Evolutionary conservation across 2,888 invertebrate genomes (phyloP).

Genomic region (Leucozona laternaria): DNA sequence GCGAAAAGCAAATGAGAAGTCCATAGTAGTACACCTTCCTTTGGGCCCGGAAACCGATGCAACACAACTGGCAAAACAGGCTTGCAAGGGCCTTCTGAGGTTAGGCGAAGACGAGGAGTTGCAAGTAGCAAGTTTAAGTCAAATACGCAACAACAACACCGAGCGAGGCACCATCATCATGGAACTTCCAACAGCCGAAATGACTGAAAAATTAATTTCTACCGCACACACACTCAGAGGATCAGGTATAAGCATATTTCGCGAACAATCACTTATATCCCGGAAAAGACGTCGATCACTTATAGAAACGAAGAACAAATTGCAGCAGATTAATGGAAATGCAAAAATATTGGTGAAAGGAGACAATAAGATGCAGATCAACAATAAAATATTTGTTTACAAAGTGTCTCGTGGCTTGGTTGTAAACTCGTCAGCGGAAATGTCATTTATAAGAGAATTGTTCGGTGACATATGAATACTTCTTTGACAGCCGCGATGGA

Average conservation of each 20-base stretch:
- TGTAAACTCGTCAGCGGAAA: not conserved
- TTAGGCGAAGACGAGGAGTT: not conserved
- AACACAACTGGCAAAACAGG: not conserved
- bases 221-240: not conserved
- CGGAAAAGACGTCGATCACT: not conserved
- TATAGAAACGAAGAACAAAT: not conserved
- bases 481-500: slow-evolving; percentile 30
- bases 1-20: not conserved
- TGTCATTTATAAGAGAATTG: not conserved
- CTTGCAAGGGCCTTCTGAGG: not conserved
- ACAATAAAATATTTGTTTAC: not conserved
- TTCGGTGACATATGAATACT: slow-evolving; percentile 9
- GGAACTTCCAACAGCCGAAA: not conserved
- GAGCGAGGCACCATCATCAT: not conserved
- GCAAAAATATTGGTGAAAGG: not conserved
- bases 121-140: too few species aligned
- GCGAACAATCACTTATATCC: slow-evolving; percentile 4
- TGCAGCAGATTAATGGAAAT: not conserved
- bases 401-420: too few species aligned
- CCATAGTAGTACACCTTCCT: not conserved
- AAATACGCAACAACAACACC: not conserved
- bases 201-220: not conserved
- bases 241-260: not conserved
- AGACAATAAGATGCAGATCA: not conserved
- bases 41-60: not conserved